Evolutionary conservation across 2,888 invertebrate species (phyloP).

Genomic region (Eudemis profundana): DNA sequence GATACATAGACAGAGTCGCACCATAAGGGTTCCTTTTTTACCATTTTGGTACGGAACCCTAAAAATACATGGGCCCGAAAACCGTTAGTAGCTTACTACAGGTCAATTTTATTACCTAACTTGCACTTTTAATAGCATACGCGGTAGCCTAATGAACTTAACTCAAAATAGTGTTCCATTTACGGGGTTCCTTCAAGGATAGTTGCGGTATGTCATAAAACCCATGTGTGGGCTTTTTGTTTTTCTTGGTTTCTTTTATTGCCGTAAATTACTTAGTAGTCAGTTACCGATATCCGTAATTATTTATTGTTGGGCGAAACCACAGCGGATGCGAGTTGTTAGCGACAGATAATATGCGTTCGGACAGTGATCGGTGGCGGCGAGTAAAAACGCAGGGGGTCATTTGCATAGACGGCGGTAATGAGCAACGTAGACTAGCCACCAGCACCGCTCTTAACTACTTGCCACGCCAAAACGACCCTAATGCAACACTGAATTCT

Average conservation of each 20-base stretch:
- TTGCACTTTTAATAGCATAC: not conserved
- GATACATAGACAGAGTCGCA: too few relatives aligned
- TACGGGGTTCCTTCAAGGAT: not conserved
- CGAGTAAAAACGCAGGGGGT: slow-evolving; percentile 76
- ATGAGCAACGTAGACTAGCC: slow-evolving; percentile 63
- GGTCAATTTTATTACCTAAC: too few relatives aligned
- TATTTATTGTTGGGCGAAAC: slow-evolving; percentile 78
- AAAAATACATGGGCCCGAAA: too few relatives aligned
- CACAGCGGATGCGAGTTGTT: slow-evolving; percentile 81
- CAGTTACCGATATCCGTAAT: slow-evolving; percentile 78
- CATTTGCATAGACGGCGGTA: slow-evolving; percentile 82
- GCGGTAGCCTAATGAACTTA: not conserved
- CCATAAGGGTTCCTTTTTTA: too few relatives aligned
- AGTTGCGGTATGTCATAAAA: slow-evolving; percentile 30
- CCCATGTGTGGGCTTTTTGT: slow-evolving; percentile 51
- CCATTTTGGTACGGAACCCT: too few relatives aligned
- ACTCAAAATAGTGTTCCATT: not conserved
- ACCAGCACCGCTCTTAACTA: slow-evolving; percentile 54
- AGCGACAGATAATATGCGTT: slow-evolving; percentile 78
- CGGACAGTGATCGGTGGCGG: slow-evolving; percentile 74
- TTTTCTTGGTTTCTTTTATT: slow-evolving; percentile 63
- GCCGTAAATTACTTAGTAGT: slow-evolving; percentile 61
- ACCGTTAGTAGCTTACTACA: too few relatives aligned
- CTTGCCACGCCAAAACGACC: slow-evolving; percentile 58
- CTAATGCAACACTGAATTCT: slow-evolving; percentile 42